Evolutionary conservation across 2,888 invertebrate species (phyloP), one percentile per base, ranked within the genome.

Genomic region (Rhagonycha lutea): DNA sequence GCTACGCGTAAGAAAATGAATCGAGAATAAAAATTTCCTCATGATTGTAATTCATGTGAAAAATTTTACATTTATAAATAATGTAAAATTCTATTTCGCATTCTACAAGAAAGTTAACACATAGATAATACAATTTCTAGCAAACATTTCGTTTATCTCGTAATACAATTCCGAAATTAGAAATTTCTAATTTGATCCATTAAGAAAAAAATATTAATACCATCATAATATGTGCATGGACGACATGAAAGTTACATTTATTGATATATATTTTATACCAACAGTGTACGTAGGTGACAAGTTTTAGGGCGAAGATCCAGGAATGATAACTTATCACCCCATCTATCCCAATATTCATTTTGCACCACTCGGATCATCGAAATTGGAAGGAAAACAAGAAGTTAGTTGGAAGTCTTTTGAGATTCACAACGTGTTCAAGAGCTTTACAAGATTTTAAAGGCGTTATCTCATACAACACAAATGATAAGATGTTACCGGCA

Each of bases 391-490:
- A 74, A 74, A 77, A 74, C 77, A 77, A 75, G 77, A 77, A 75
- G 77, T 75, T 75, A 77, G 77, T 77, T 77, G 73, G 73, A 69
- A 77, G 74, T 72, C 77, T 75, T 75, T 73, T 61, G 73, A 78
- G 75, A 80, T 80, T 79, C 80, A 80, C 79, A 75, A 78, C 79
- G 77, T 78, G 80, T 80, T 80, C 79, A 77, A 79, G 74, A 77
- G 80, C 74, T 78, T 77, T 78, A 77, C 78, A 73, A 76, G 79
- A 79, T 78, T 80, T 80, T 78, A 77, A 79, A 75, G 81, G 79
- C 78, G 80, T 81, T 81, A 81, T 81, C 81, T 81, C 79, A 79
- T 80, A 79, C 78, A 81, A 80, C 79, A 80, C 79, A 81, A 80
- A 81, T 79, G 80, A 80, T 80, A 79, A 79, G 81, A 80, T 80